These are phyloP conservation scores for Glyptemys insculpta DNA, from an alignment of 2,797 vertebrate genomes.

Conservation along the genomic window DNA sequence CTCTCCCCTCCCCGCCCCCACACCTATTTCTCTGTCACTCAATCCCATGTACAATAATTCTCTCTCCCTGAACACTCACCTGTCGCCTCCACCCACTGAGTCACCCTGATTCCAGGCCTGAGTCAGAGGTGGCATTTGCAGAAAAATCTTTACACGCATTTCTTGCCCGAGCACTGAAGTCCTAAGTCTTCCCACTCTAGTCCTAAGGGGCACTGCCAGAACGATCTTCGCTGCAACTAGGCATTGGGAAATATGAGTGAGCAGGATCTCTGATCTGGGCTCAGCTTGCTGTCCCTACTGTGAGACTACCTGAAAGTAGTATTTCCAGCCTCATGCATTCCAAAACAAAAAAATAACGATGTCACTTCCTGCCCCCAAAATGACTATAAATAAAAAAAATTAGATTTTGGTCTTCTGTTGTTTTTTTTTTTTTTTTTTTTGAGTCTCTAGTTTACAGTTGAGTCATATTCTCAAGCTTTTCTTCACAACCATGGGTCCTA, in stretches of 20 bases:
- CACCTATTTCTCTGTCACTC: not conserved
- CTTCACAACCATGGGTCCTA: not conserved
- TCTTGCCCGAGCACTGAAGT: not conserved
- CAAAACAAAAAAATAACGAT: not conserved
- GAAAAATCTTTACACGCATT: not conserved
- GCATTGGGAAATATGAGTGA: not conserved
- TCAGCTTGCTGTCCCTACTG: not conserved
- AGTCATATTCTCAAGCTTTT: not conserved
- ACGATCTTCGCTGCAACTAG: not conserved
- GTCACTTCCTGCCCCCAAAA: not conserved
- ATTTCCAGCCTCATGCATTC: not conserved
- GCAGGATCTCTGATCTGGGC: not conserved
- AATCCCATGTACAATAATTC: too few species aligned
- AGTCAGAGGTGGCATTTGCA: not conserved
- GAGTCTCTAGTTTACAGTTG: too few species aligned
- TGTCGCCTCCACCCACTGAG: not conserved
- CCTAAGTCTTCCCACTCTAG: not conserved
- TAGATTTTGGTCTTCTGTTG: too few species aligned
- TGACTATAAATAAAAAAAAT: not conserved
- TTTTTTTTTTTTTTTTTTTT: too few species aligned
- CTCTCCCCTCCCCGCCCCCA: too few species aligned
- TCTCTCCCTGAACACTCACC: not conserved
- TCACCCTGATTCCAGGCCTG: not conserved
- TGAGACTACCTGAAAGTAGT: not conserved
- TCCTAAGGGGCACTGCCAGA: not conserved